These are phyloP conservation scores for Heterochromis multidens DNA, from an alignment of 2,113 vertebrate species.

Conservation along the genomic window DNA sequence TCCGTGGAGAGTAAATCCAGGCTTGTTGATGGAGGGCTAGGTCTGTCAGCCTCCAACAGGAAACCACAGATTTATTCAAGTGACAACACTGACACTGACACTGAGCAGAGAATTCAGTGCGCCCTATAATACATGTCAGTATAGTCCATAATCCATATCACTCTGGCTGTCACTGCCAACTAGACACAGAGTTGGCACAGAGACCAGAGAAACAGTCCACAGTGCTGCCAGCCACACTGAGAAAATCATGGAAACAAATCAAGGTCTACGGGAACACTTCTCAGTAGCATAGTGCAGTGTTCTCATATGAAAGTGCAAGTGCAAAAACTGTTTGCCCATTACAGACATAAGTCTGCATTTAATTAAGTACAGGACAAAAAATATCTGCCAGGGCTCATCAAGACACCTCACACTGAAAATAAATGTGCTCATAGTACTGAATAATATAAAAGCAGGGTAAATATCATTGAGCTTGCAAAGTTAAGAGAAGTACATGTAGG, in stretches of 20 bases:
- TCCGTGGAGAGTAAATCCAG: conserved; percentile 12
- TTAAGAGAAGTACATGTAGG: not conserved
- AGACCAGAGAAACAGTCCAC: conserved; percentile 8
- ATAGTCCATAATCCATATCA: conserved; percentile 53
- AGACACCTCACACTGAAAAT: not conserved
- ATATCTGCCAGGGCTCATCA: not conserved
- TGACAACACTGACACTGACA: conserved; percentile 54
- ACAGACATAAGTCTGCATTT: not conserved
- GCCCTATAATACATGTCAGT: conserved; percentile 45
- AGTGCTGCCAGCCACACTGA: not conserved
- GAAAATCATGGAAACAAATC: conserved; percentile 18
- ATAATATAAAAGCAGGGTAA: not conserved
- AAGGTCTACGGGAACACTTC: not conserved
- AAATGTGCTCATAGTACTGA: not conserved
- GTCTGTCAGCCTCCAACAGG: conserved; percentile 44
- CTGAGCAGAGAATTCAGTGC: conserved; percentile 35
- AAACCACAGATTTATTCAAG: conserved; percentile 59
- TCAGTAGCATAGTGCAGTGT: not conserved
- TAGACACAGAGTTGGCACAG: conserved; percentile 1
- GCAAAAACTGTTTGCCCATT: not conserved
- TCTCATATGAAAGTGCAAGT: not conserved
- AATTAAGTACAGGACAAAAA: not conserved
- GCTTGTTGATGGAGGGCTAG: conserved; percentile 27
- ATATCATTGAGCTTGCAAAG: not conserved
- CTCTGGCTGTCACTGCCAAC: conserved; percentile 45